Base-by-base conservation (phyloP, 2,113 vertebrate species). In the Phaetusa simplex region DNA sequence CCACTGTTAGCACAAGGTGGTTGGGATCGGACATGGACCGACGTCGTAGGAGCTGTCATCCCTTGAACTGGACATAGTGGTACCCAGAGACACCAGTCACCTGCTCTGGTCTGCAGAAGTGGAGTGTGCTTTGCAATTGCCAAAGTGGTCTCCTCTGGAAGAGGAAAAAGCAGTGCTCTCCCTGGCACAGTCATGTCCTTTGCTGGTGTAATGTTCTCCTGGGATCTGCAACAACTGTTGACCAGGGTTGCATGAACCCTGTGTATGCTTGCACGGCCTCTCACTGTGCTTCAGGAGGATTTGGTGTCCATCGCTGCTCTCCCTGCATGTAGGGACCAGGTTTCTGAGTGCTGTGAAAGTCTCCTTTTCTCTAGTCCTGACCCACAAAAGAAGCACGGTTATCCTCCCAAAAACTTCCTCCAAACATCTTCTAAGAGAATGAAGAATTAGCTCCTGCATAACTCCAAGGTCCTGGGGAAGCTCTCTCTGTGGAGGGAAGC, bases 141-240 rank as follows among this genome's bases (percentile, higher is more conserved):
- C 22, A 50, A 53, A 69, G n/a, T 34, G 8, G 8, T 45, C 8
- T 83, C n/a, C 38, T 55, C 24, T 87, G 82, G 43, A 69, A 73
- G 40, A 2, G 2, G 59, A 56, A 85, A 69, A 47, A 61, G 59
- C 40, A 77, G 32, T 32, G 38, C 18, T 67, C 9, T 12, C 20
- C 7, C 8, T 30, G n/a, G 9, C 13, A n/a, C 0, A 0, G 23
- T 22, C 6, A 2, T 23, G 20, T 65, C 12, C 15, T 83, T 61
- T 18, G 18, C 42, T 81, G 32, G 12, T 88, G 49, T 8, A 50
- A 16, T 12, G 20, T 26, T 72, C 53, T 65, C 56, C 8, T n/a
- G 19, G n/a, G n/a, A 5, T 70, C 43, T 82, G 34, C 69, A 77
- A 4, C 23, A 38, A n/a, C n/a, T 3, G n/a, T 15, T 40, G 59